Conservation (phyloP, 2,888 invertebrate genomes). For the Synergus laeviventris region DNA sequence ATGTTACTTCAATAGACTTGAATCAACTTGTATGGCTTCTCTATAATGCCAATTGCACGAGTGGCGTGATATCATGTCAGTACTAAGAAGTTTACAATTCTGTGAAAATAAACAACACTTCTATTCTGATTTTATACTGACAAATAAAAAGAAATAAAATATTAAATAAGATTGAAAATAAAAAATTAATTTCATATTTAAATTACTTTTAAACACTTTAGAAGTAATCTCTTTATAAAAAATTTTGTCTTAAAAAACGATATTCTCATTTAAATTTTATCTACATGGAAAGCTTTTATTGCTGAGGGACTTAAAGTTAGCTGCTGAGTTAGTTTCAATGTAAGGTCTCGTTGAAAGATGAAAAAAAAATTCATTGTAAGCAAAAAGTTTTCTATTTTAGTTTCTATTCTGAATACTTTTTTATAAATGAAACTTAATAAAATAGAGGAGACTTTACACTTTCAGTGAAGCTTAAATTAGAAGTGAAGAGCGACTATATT, state of each 20-base stretch:
- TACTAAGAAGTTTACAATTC: slow-evolving; percentile 33
- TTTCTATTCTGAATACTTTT: background rate
- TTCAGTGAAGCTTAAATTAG: background rate
- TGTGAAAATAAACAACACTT: slow-evolving; percentile 32
- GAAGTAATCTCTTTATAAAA: background rate
- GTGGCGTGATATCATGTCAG: slow-evolving; percentile 36
- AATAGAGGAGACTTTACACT: background rate
- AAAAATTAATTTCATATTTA: background rate
- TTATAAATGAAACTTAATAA: background rate
- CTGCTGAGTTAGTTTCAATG: slow-evolving; percentile 2
- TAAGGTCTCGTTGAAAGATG: background rate
- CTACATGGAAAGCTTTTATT: slow-evolving; percentile 4
- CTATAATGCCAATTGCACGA: slow-evolving; percentile 34
- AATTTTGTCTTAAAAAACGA: background rate
- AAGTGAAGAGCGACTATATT: background rate
- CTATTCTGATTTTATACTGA: slow-evolving; percentile 7
- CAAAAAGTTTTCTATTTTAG: background rate
- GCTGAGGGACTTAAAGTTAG: background rate
- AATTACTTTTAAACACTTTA: background rate
- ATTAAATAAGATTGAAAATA: background rate
- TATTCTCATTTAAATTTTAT: background rate
- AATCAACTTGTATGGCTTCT: slow-evolving; percentile 35
- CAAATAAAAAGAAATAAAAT: slow-evolving; percentile 3
- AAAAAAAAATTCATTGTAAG: background rate
- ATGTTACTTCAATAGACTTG: slow-evolving; percentile 34